Evolutionary conservation across 2,113 vertebrate genomes (phyloP).

Genomic region (Pollachius pollachius): DNA sequence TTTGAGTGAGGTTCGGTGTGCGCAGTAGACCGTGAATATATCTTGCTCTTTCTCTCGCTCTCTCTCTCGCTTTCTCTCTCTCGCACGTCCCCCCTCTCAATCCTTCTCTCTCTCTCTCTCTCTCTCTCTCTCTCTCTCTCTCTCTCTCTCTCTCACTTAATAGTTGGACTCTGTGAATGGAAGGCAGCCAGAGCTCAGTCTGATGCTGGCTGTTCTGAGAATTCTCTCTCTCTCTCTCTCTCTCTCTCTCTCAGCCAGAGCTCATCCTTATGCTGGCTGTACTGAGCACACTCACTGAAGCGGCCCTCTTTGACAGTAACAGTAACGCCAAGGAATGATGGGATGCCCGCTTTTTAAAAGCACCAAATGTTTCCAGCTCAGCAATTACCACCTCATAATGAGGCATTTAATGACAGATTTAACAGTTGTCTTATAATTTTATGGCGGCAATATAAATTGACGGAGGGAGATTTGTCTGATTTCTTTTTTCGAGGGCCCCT

Average conservation of each 20-base stretch:
- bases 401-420: constrained; percentile 58
- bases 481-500: constrained; percentile 13
- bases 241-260: background rate
- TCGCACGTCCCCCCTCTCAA: too few relatives aligned
- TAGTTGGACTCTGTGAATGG: background rate
- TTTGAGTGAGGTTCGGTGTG: background rate
- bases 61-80: too few relatives aligned
- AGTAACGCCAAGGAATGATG: constrained; percentile 36
- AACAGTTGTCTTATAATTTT: constrained; percentile 62
- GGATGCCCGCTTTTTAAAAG: constrained; percentile 43
- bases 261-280: background rate
- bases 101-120: too few relatives aligned
- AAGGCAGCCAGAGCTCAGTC: background rate
- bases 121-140: too few relatives aligned
- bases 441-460: constrained; percentile 57
- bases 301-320: constrained; percentile 8
- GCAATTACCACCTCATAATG: constrained; percentile 61
- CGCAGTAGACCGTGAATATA: background rate
- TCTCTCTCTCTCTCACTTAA: too few relatives aligned
- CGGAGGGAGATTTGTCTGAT: constrained; percentile 36
- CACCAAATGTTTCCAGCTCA: constrained; percentile 43
- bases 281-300: constrained; percentile 11
- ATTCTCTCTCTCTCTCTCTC: background rate
- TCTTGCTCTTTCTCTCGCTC: too few relatives aligned
- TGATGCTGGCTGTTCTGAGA: constrained; percentile 6